These are phyloP conservation scores for Drosophila ohnishii DNA, from an alignment of 1,140 invertebrate genomes.

Conservation along the genomic window DNA sequence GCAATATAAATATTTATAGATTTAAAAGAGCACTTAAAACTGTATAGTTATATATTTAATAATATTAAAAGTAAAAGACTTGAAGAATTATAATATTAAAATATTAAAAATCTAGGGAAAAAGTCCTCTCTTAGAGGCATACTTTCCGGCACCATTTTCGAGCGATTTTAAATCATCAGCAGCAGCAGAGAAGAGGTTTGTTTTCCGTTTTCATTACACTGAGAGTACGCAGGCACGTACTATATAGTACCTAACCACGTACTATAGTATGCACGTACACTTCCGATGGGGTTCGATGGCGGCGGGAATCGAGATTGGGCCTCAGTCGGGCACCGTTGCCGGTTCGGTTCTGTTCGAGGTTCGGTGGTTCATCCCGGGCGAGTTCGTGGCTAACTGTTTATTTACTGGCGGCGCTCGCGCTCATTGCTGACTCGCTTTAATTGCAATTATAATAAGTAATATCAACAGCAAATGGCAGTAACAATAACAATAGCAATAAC, in stretches of 20 bases:
- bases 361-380: slow-evolving; percentile 12
- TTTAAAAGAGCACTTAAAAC: not conserved
- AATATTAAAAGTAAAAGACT: not conserved
- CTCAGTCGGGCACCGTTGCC: slow-evolving; percentile 56
- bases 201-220: not conserved
- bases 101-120: not conserved
- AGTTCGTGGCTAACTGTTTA: slow-evolving; percentile 25
- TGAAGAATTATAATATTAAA: not conserved
- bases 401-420: slow-evolving; percentile 11
- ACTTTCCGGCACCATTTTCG: not conserved
- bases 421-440: slow-evolving; percentile 47
- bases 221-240: slow-evolving; percentile 2
- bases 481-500: slow-evolving; percentile 35
- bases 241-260: not conserved
- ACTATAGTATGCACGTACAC: slow-evolving; percentile 5
- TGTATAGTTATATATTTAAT: not conserved
- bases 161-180: not conserved
- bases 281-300: slow-evolving; percentile 28
- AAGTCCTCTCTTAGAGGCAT: not conserved
- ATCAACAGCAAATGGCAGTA: slow-evolving; percentile 52
- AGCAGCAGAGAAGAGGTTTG: not conserved
- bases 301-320: slow-evolving; percentile 14
- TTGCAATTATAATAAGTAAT: slow-evolving; percentile 67
- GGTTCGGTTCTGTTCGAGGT: slow-evolving; percentile 49
- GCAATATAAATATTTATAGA: not conserved